Conservation (phyloP, 2,888 invertebrate genomes). For the Tillus elongatus region DNA sequence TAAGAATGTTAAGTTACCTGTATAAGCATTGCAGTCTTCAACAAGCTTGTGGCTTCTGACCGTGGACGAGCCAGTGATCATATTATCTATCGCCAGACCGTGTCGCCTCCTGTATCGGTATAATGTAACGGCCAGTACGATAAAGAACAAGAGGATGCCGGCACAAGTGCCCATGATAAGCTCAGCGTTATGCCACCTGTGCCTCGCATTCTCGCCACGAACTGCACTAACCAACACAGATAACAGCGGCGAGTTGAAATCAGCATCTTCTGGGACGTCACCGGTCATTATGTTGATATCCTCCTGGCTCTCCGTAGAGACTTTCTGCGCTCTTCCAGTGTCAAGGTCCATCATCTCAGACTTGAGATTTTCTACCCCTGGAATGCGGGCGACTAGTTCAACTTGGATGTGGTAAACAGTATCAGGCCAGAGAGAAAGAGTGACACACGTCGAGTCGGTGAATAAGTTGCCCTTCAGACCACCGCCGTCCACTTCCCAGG, state of each 20-base stretch:
- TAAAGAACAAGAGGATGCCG: slow-evolving; percentile 43
- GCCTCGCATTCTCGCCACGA: slow-evolving; percentile 50
- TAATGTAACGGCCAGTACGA: slow-evolving; percentile 46
- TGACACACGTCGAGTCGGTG: slow-evolving; percentile 71
- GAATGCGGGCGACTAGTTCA: slow-evolving; percentile 52
- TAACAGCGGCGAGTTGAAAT: slow-evolving; percentile 47
- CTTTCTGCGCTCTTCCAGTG: slow-evolving; percentile 54
- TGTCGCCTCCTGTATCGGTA: slow-evolving; percentile 52
- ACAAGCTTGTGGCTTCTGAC: slow-evolving; percentile 53
- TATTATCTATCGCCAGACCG: slow-evolving; percentile 45
- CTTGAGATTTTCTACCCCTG: slow-evolving; percentile 53
- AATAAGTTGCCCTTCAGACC: slow-evolving; percentile 73
- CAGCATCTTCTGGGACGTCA: slow-evolving; percentile 36
- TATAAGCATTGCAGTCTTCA: slow-evolving; percentile 46
- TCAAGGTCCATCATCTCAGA: slow-evolving; percentile 59
- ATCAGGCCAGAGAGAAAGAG: slow-evolving; percentile 71
- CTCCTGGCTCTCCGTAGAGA: slow-evolving; percentile 55
- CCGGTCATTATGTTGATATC: slow-evolving; percentile 49
- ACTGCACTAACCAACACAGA: slow-evolving; percentile 56
- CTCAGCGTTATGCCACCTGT: slow-evolving; percentile 49
- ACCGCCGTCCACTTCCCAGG: slow-evolving; percentile 77
- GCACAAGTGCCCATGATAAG: slow-evolving; percentile 52
- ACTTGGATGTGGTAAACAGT: slow-evolving; percentile 76
- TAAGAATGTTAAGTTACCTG: slow-evolving; percentile 26
- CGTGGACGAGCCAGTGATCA: slow-evolving; percentile 52